phyloP scores from a whole-genome alignment of 1,140 invertebrate genomes.

The Aculops lycopersici region DNA sequence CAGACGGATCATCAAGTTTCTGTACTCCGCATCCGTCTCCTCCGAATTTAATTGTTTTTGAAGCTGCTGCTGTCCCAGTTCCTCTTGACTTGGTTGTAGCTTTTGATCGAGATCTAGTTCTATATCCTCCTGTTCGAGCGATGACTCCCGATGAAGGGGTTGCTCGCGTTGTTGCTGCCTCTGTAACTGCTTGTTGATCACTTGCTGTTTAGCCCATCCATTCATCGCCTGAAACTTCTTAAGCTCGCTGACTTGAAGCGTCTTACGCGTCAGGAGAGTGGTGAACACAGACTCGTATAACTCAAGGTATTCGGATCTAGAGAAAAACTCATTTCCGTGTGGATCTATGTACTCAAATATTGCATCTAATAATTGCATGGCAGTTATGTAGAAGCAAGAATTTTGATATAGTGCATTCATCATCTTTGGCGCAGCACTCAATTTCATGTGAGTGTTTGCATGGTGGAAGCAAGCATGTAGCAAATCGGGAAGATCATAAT shows the following conservation, averaged over 20 bases:
- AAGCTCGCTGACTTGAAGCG: constrained; percentile 47
- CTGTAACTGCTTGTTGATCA: constrained; percentile 14
- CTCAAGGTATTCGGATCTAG: constrained; percentile 42
- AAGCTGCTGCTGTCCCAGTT: neutral
- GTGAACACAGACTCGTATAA: constrained; percentile 75
- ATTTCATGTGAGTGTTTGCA: constrained; percentile 60
- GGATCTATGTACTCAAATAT: constrained; percentile 62
- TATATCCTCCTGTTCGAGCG: neutral
- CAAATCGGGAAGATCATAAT: constrained; percentile 65
- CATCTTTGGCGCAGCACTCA: constrained; percentile 49
- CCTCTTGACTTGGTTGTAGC: neutral
- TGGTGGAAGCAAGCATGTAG: constrained; percentile 77
- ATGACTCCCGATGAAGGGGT: neutral
- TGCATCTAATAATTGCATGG: constrained; percentile 68
- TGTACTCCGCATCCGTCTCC: constrained; percentile 55
- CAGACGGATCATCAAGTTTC: constrained; percentile 60
- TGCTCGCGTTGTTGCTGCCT: constrained; percentile 25
- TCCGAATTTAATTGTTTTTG: constrained; percentile 19
- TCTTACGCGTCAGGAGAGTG: constrained; percentile 57
- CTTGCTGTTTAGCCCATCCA: constrained; percentile 49
- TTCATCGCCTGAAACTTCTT: constrained; percentile 74
- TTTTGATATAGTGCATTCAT: constrained; percentile 66
- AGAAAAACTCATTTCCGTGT: constrained; percentile 39
- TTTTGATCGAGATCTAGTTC: constrained; percentile 5
- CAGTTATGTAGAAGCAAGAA: constrained; percentile 73